These are phyloP conservation scores for Pempheris klunzingeri DNA, from an alignment of 2,797 vertebrate genomes.

Conservation along the genomic window DNA sequence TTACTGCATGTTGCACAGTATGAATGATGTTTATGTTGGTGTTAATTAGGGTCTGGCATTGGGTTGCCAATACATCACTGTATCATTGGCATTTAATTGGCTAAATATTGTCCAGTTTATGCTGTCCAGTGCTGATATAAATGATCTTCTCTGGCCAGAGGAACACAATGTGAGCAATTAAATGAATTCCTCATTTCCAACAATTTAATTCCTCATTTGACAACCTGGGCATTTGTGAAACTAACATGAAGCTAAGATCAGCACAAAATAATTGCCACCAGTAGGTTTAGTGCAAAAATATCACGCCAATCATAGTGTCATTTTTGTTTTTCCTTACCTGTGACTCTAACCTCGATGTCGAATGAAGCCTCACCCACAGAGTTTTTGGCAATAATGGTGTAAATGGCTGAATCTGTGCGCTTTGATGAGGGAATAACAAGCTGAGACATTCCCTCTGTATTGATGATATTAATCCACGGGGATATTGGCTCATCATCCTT, in stretches of 20 bases:
- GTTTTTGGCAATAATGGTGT: conserved; percentile 85
- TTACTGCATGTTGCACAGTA: conserved; percentile 2
- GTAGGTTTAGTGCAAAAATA: not conserved
- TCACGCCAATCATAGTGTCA: not conserved
- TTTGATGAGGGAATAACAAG: conserved; percentile 88
- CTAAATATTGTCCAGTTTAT: conserved; percentile 10
- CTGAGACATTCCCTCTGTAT: conserved; percentile 83
- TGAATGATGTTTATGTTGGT: not conserved
- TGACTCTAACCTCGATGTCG: conserved; percentile 87
- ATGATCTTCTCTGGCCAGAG: not conserved
- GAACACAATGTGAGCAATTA: not conserved
- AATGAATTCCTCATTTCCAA: not conserved
- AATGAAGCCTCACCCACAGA: conserved; percentile 82
- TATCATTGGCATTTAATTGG: conserved; percentile 15
- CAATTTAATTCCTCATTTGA: not conserved
- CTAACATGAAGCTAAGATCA: not conserved
- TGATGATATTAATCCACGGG: conserved; percentile 77
- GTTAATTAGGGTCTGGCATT: conserved; percentile 12
- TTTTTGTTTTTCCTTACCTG: conserved; percentile 82
- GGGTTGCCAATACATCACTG: not conserved
- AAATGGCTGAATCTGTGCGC: conserved; percentile 85
- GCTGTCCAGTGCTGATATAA: not conserved
- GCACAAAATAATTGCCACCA: not conserved
- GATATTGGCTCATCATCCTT: conserved; percentile 88
- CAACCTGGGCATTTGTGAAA: not conserved